phyloP scores from a whole-genome alignment of 2,797 vertebrate genomes.

The Ciconia nigra region DNA sequence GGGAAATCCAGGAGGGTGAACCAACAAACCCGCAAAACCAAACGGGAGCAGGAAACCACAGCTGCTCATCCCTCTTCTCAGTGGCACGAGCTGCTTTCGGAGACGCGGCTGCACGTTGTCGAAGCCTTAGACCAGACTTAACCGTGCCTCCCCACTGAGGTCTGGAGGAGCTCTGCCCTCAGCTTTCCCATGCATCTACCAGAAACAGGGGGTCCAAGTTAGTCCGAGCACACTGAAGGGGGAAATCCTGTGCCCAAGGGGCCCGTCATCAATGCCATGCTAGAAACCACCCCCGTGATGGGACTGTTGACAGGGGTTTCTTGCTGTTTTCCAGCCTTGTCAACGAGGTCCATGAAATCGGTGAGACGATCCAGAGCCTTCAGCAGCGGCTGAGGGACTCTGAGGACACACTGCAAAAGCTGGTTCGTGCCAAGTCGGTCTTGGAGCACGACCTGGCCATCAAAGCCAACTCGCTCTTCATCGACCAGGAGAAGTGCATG shows the following conservation, averaged over 20 bases:
- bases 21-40: neutral
- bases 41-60: neutral
- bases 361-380: conserved; percentile 85
- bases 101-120: fast-evolving
- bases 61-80: neutral
- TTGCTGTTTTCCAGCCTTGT: conserved; percentile 78
- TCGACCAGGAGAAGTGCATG: conserved; percentile 96
- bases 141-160: fast-evolving
- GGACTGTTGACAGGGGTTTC: fast-evolving
- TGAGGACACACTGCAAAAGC: conserved; percentile 82
- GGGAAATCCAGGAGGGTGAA: neutral
- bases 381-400: conserved; percentile 86
- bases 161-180: neutral
- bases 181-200: neutral
- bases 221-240: neutral
- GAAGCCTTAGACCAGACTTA: neutral
- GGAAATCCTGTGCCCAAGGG: neutral
- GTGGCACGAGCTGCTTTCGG: neutral
- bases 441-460: conserved; percentile 89
- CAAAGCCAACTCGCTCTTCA: conserved; percentile 91
- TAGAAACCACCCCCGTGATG: fast-evolving
- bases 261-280: fast-evolving
- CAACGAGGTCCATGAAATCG: conserved; percentile 86
- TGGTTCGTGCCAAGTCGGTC: conserved; percentile 84
- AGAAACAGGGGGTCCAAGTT: fast-evolving